A percentile compares a stretch with the other conserved stretches of the same genome.
Conservation (phyloP, 1,140 invertebrate species). For the Sitodiplosis mosellana region DNA sequence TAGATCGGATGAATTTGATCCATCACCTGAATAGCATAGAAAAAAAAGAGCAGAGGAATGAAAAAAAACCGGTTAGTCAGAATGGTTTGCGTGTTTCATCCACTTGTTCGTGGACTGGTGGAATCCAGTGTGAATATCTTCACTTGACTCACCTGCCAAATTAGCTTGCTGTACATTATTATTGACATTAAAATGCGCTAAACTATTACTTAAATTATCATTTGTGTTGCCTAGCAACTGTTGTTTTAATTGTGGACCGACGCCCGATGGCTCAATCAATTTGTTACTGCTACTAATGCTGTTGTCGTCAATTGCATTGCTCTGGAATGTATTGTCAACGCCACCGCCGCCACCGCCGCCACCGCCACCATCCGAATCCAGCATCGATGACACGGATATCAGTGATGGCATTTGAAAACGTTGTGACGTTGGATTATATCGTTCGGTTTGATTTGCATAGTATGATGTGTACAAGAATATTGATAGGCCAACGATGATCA, state of each 20-base stretch:
- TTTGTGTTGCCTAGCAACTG: neutral
- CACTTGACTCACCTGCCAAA: no score
- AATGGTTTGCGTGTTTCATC: no score
- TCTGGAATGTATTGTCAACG: no score
- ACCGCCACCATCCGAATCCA: slow-evolving; percentile 16
- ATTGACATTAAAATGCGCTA: slow-evolving; percentile 7
- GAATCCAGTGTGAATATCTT: no score
- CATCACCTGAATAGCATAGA: no score
- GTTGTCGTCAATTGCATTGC: no score
- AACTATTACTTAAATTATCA: slow-evolving; percentile 9
- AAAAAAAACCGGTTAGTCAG: no score
- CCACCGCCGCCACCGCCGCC: slow-evolving; percentile 12
- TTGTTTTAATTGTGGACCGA: slow-evolving; percentile 2
- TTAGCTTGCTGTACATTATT: slow-evolving; percentile 16
- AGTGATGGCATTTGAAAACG: neutral
- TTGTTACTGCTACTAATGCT: slow-evolving; percentile 7
- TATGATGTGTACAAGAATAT: slow-evolving; percentile 25
- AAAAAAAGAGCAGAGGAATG: no score
- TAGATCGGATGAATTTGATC: no score
- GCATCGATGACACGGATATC: slow-evolving; percentile 13
- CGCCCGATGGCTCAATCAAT: neutral
- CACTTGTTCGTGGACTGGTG: no score
- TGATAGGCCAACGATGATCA: slow-evolving; percentile 18
- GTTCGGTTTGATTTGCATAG: slow-evolving; percentile 13
- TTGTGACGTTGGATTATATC: neutral